Evolutionary conservation across 2,113 vertebrate species (phyloP), one percentile per base, ranked within the genome.

Genomic region (Festucalex cinctus): DNA sequence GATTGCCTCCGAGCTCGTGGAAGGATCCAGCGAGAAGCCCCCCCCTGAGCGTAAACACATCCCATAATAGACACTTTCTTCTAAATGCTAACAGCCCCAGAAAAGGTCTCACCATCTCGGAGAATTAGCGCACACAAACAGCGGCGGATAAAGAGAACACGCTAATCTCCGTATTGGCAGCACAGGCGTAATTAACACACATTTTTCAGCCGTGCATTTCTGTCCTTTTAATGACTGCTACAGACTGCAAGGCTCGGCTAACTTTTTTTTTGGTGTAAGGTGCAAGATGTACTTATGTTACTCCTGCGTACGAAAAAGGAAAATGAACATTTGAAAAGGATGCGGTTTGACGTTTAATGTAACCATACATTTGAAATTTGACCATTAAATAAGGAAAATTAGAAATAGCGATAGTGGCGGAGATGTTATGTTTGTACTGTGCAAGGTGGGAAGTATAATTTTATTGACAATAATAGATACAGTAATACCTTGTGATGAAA

Each of bases 41-140:
- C 66, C 84, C 86, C 71, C 58, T 71, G 68, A 88, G 88, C 83
- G 46, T 81, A 79, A 86, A 84, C 85, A 88, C 73, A 63, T 82
- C 85, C 85, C 85, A 83, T 85, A 88, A 88, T 81, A 81, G 75
- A 80, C 69, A 81, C 79, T n/a, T 88, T 84, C 82, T 83, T 83
- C 72, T 69, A 85, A 90, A 90, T 88, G 86, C 83, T 88, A 90
- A 88, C 81, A 85, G 81, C 89, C 85, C 75, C 82, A 66, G 80
- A 88, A 89, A 88, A 91, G 85, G 86, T 88, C 85, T 85, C 83
- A 75, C 37, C 78, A 82, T 88, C 86, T 83, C 64, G 75, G 59
- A 78, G 69, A 83, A 77, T 84, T 73, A 66, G 76, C 8, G 65
- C 78, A 74, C 63, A 70, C 49, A 74, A 77, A 65, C 71, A 54